Base-by-base conservation (phyloP, 2,888 invertebrate species). In the Arrhopalites spinosus region DNA sequence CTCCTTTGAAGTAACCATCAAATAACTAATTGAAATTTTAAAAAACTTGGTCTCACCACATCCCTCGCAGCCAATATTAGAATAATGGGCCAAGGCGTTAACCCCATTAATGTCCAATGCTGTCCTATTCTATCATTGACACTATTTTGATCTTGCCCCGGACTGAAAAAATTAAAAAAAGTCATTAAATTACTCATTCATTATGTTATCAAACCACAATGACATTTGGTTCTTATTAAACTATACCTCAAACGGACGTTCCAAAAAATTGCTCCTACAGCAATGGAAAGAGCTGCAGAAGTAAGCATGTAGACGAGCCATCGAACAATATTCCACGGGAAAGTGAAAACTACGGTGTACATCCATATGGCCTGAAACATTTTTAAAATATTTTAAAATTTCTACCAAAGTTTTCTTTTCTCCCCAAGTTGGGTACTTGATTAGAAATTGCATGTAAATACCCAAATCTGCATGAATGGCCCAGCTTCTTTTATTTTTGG, bases 181-280 rank as follows among this genome's bases (percentile, higher is more conserved):
- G n/a, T n/a, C n/a, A n/a, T n/a, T n/a, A n/a, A n/a, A n/a, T n/a
- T n/a, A n/a, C n/a, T n/a, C n/a, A n/a, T n/a, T n/a, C n/a, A n/a
- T n/a, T n/a, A n/a, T n/a, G n/a, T n/a, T n/a, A n/a, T n/a, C n/a
- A 53, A 23, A 20, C 8, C 23, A 11, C 50, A n/a, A n/a, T n/a
- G n/a, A n/a, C n/a, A n/a, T n/a, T n/a, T n/a, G n/a, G n/a, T n/a
- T n/a, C n/a, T n/a, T n/a, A n/a, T n/a, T n/a, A n/a, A n/a, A n/a
- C n/a, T n/a, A 8, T 53, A 53, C 53, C 23, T 36, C 36, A 36
- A 36, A 0, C 93, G 92, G 3, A 95, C 89, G 84, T 95, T 94
- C 94, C 95, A 95, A 86, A 93, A 96, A 82, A 95, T 90, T 81
- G 93, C 91, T 56, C 96, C 96, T 45, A 93, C 89, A 80, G 93